Evolutionary conservation across 2,113 vertebrate genomes (phyloP).

Genomic region (Clarias macrocephalus): DNA sequence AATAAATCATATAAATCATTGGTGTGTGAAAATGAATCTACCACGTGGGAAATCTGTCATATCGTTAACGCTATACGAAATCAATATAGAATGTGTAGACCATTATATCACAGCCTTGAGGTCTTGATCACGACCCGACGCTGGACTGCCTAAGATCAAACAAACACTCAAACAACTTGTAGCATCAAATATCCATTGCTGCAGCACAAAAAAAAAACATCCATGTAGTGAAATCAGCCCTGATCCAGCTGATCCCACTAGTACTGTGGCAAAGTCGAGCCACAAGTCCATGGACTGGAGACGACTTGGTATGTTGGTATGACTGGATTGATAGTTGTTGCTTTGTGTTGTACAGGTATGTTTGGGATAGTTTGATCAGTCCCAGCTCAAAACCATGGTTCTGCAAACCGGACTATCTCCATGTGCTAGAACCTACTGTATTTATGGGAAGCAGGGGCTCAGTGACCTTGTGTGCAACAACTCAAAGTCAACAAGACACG

Average conservation of each 20-base stretch:
- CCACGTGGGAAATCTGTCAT: neutral
- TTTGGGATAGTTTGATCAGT: neutral
- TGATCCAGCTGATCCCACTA: neutral
- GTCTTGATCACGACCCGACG: neutral
- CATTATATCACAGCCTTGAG: neutral
- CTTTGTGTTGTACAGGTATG: neutral
- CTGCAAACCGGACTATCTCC: neutral
- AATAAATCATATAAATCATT: slow-evolving; percentile 7
- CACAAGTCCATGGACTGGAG: neutral
- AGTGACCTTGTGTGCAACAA: neutral
- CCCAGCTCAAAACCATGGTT: neutral
- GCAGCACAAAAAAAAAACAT: neutral
- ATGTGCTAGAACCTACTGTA: neutral
- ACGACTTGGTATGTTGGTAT: neutral
- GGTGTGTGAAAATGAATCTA: neutral
- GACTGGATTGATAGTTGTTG: neutral
- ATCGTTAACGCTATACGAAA: neutral
- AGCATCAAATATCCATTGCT: neutral
- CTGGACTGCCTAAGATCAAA: neutral
- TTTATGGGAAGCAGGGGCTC: neutral
- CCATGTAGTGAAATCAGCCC: neutral
- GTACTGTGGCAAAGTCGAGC: neutral
- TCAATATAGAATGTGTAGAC: neutral
- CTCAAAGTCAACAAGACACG: neutral
- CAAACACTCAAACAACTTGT: neutral